Evolutionary conservation across 1,140 invertebrate genomes (phyloP).

Genomic region (Anoplophora glabripennis): DNA sequence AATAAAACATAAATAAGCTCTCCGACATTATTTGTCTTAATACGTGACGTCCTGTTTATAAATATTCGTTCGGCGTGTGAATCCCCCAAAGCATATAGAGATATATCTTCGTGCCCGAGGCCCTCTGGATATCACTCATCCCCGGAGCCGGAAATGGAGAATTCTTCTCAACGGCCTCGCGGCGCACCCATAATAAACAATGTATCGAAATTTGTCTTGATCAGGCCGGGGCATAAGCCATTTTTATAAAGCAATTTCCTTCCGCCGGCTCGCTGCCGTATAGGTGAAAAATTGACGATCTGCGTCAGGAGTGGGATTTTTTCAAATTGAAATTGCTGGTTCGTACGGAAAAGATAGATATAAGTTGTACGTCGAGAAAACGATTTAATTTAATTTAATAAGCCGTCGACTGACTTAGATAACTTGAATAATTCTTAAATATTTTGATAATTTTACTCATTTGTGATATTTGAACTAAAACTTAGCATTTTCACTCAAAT

Average conservation of each 20-base stretch:
- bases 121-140: constrained; percentile 23
- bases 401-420: too few species aligned
- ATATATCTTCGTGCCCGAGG: constrained; percentile 19
- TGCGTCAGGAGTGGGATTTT: constrained; percentile 11
- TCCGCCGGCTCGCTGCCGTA: constrained; percentile 12
- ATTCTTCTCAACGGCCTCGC: constrained; percentile 7
- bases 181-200: constrained; percentile 32
- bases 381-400: too few species aligned
- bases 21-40: constrained; percentile 16
- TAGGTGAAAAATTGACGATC: constrained; percentile 35
- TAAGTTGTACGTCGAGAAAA: too few species aligned
- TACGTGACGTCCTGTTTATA: constrained; percentile 21
- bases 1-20: constrained; percentile 8
- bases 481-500: too few species aligned
- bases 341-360: too few species aligned
- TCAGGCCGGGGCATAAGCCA: constrained; percentile 32
- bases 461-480: too few species aligned
- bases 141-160: constrained; percentile 9
- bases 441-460: too few species aligned
- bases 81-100: constrained; percentile 28
- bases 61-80: constrained; percentile 31
- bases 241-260: constrained; percentile 37
- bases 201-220: constrained; percentile 39
- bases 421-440: too few species aligned
- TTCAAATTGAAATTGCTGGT: too few species aligned